These are phyloP conservation scores for Chionodraco myersi DNA, from an alignment of 2,113 vertebrate species.

Conservation along the genomic window DNA sequence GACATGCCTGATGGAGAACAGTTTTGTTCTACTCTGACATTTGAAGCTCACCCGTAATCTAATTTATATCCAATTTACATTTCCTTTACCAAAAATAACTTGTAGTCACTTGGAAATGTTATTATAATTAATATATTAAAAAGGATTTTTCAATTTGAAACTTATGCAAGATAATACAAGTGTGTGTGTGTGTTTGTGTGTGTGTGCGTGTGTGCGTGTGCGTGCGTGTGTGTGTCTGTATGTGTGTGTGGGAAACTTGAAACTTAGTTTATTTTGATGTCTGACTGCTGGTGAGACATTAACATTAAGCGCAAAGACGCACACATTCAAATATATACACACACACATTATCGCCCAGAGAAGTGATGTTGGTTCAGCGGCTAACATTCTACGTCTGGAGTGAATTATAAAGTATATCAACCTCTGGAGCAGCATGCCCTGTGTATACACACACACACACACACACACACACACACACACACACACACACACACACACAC, in stretches of 20 bases:
- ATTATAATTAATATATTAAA: too few relatives aligned
- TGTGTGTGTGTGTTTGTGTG: neutral
- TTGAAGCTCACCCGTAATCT: neutral
- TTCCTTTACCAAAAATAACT: constrained; percentile 7
- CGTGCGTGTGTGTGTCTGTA: neutral
- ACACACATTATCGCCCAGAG: neutral
- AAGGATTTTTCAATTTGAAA: neutral
- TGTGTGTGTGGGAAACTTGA: neutral
- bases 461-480: neutral
- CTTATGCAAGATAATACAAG: neutral
- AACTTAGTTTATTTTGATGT: constrained; percentile 17
- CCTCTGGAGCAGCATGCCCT: constrained; percentile 5
- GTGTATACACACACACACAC: neutral
- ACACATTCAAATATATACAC: neutral
- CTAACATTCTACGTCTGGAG: constrained; percentile 29
- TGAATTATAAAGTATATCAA: constrained; percentile 24
- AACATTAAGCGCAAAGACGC: neutral
- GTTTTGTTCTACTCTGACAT: neutral
- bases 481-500: neutral
- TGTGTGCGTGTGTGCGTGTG: constrained; percentile 2
- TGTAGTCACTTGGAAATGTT: neutral
- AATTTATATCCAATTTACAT: constrained; percentile 3
- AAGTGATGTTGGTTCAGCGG: constrained; percentile 17
- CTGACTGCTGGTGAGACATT: constrained; percentile 8
- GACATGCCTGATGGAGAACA: neutral